phyloP scores from a whole-genome alignment of 2,113 vertebrate genomes.

The Ellobius talpinus region DNA sequence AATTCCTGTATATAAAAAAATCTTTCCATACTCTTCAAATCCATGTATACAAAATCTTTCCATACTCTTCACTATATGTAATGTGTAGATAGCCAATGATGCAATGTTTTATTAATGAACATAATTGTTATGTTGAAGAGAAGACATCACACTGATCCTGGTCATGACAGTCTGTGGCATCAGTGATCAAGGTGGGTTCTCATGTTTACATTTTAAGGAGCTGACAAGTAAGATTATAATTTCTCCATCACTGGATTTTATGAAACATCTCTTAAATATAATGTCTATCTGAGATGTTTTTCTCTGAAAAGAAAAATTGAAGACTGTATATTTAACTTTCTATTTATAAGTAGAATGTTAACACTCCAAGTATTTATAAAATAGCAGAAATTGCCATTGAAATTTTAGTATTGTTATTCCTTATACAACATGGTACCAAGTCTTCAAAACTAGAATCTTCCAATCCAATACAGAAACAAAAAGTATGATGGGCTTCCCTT shows the following conservation, averaged over 20 bases:
- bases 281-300: background rate
- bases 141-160: background rate
- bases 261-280: background rate
- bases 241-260: background rate
- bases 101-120: background rate
- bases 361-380: background rate
- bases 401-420: background rate
- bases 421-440: background rate
- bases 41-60: no score
- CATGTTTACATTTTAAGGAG: background rate
- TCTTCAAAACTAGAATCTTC: background rate
- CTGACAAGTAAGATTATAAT: background rate
- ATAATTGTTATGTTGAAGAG: background rate
- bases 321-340: conserved; percentile 30
- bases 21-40: background rate
- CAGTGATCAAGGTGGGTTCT: background rate
- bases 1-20: background rate
- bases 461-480: background rate
- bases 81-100: background rate
- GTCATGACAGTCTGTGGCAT: background rate
- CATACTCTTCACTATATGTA: background rate
- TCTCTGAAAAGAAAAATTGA: background rate
- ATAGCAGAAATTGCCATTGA: background rate
- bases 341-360: conserved; percentile 42
- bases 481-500: background rate